Percentiles rank a stretch among this genome's conserved stretches.
These are phyloP conservation scores for Platysternon megacephalum DNA, from an alignment of 2,113 vertebrate species.

Conservation along the genomic window DNA sequence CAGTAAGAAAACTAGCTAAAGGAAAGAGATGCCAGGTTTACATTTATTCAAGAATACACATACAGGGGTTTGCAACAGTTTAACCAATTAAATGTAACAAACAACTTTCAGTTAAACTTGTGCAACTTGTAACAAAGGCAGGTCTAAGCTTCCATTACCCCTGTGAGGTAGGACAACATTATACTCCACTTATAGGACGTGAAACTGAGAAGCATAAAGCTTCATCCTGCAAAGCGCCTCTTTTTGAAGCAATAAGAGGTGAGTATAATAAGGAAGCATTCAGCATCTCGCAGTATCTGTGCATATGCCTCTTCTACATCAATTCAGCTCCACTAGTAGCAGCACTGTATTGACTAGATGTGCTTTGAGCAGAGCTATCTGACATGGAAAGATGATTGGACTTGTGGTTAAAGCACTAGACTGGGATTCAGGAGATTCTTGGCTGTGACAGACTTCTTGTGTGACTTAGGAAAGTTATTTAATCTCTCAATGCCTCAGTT, in stretches of 20 bases:
- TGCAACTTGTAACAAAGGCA: no score
- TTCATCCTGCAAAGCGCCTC: fast-evolving
- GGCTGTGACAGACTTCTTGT: no score
- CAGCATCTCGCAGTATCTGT: neutral
- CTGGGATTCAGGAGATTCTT: no score
- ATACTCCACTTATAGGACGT: neutral
- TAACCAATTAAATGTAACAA: conserved; percentile 11
- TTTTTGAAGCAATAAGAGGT: neutral
- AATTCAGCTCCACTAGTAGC: neutral
- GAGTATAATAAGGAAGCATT: neutral
- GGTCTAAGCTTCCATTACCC: neutral
- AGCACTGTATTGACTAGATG: neutral
- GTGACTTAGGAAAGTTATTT: no score
- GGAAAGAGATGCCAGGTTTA: conserved; percentile 10
- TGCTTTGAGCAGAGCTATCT: neutral
- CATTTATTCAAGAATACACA: neutral
- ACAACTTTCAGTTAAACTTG: neutral
- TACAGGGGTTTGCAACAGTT: conserved; percentile 13
- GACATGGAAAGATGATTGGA: neutral
- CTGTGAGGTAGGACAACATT: neutral
- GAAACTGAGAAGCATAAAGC: neutral
- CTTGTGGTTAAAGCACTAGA: no score
- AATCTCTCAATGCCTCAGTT: no score
- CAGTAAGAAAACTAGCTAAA: conserved; percentile 50
- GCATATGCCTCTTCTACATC: neutral